Conservation (phyloP, 2,888 invertebrate genomes). For the Neelides folsomi region DNA sequence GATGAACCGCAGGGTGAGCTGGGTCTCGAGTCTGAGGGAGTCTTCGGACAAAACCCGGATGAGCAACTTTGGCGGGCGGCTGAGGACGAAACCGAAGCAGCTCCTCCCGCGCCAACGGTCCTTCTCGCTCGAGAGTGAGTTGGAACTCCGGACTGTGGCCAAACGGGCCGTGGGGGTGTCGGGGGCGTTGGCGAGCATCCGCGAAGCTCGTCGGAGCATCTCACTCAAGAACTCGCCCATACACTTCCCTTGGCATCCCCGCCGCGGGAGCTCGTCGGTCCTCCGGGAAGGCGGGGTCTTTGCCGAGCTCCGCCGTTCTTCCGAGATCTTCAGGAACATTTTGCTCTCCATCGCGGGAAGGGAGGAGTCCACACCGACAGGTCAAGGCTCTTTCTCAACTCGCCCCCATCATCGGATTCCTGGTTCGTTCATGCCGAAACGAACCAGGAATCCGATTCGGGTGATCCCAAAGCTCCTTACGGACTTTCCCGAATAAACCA, state of each 20-base stretch:
- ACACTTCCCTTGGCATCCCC: conserved; percentile 33
- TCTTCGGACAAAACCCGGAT: conserved; percentile 31
- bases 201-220: conserved; percentile 36
- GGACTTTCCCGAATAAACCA: too few species aligned
- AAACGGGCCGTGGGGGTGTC: conserved; percentile 33
- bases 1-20: conserved; percentile 35
- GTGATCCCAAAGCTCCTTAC: too few species aligned
- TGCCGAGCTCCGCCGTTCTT: conserved; percentile 38
- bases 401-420: too few species aligned
- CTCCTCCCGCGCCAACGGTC: conserved; percentile 35
- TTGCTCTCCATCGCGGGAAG: conserved; percentile 37
- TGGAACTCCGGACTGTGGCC: conserved; percentile 33
- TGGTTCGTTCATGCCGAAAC: too few species aligned
- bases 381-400: conserved; percentile 18
- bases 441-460: too few species aligned
- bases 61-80: conserved; percentile 22
- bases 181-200: conserved; percentile 31
- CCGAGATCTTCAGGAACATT: conserved; percentile 39
- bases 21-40: conserved; percentile 34
- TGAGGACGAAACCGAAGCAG: conserved; percentile 27
- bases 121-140: conserved; percentile 37
- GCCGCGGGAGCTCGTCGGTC: conserved; percentile 31
- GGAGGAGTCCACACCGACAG: conserved; percentile 34
- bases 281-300: conserved; percentile 37
- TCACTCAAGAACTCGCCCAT: conserved; percentile 37